These are phyloP conservation scores for Podocnemis expansa DNA, from an alignment of 2,113 vertebrate genomes.

Conservation along the genomic window DNA sequence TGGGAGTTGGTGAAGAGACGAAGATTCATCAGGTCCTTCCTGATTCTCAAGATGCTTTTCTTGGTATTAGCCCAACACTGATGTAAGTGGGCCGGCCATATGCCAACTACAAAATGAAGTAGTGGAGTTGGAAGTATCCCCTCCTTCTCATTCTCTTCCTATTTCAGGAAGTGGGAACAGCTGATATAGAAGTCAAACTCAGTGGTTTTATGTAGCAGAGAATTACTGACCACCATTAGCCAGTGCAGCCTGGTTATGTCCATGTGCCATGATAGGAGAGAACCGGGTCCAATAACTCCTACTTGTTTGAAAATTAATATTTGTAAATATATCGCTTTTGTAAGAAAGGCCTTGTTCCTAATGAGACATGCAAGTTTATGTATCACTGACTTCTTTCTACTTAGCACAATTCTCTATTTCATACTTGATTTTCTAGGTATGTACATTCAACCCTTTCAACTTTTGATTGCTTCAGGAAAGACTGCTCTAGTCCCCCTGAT, in stretches of 20 bases:
- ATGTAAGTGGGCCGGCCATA: background rate
- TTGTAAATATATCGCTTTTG: background rate
- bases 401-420: background rate
- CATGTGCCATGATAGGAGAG: background rate
- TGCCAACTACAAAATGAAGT: background rate
- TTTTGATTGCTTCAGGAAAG: background rate
- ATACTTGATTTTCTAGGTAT: background rate
- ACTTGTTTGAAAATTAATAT: background rate
- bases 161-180: background rate
- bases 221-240: background rate
- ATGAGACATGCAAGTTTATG: rapidly evolving
- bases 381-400: background rate
- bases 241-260: background rate
- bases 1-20: background rate
- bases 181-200: background rate
- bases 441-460: background rate
- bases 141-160: background rate
- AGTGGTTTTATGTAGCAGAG: background rate
- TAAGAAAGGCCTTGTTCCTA: background rate
- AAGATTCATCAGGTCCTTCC: background rate
- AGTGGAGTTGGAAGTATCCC: background rate
- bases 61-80: background rate
- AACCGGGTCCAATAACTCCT: background rate
- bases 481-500: background rate
- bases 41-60: background rate